A percentile compares a stretch with the other conserved stretches of the same genome.
Evolutionary conservation across 2,113 vertebrate genomes (phyloP).

Genomic region (Petroica traversi): DNA sequence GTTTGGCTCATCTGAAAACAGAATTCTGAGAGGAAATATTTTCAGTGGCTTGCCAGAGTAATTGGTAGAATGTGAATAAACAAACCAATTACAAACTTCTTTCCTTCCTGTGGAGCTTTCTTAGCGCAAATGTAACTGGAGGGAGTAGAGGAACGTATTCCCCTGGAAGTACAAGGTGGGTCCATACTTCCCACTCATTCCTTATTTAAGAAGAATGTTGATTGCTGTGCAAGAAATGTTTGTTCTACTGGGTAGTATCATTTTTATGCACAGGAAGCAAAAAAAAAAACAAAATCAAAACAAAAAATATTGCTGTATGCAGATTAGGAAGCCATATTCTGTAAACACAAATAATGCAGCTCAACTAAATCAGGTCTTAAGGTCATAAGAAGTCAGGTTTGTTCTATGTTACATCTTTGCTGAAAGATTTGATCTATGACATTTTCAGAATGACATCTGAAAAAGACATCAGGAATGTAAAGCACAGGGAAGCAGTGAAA

Average conservation of each 20-base stretch:
- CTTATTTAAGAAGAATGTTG: background rate
- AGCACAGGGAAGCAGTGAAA: background rate
- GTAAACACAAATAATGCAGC: background rate
- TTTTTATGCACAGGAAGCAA: background rate
- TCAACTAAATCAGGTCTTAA: background rate
- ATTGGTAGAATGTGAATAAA: background rate
- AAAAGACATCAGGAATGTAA: background rate
- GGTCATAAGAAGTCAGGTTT: background rate
- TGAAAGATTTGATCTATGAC: background rate
- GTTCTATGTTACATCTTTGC: background rate
- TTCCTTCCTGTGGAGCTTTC: background rate
- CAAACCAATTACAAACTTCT: background rate
- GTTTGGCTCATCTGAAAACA: background rate
- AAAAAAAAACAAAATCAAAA: background rate
- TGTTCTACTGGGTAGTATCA: background rate
- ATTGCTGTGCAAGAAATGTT: background rate
- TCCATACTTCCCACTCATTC: background rate
- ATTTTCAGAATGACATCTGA: background rate
- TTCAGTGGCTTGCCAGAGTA: background rate
- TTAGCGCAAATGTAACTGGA: background rate
- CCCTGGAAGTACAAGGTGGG: background rate
- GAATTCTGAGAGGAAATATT: background rate
- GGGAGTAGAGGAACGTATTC: background rate
- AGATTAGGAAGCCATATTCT: background rate
- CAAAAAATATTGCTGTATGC: background rate